These are phyloP conservation scores for Rhea pennata DNA, from an alignment of 2,113 vertebrate species.

Conservation along the genomic window DNA sequence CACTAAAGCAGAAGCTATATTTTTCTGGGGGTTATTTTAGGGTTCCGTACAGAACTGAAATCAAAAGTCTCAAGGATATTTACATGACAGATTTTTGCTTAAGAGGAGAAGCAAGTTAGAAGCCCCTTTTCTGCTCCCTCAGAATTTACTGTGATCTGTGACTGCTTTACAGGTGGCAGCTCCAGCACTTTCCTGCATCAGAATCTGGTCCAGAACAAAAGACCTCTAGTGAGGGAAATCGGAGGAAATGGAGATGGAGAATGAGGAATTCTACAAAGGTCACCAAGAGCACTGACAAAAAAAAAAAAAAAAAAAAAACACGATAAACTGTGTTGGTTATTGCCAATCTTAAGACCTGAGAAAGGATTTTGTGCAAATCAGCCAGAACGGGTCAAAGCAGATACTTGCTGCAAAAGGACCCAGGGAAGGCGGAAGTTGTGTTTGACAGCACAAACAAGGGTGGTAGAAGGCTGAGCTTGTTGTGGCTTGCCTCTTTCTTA, in stretches of 20 bases:
- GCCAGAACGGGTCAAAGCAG: neutral
- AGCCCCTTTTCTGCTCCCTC: neutral
- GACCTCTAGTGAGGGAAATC: neutral
- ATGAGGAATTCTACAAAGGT: neutral
- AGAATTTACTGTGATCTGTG: neutral
- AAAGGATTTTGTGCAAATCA: neutral
- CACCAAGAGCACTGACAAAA: neutral
- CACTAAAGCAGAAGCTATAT: slow-evolving; percentile 40
- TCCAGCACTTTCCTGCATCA: neutral
- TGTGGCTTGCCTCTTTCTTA: neutral
- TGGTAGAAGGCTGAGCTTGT: neutral
- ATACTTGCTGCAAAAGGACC: fast-evolving
- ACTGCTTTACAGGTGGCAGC: neutral
- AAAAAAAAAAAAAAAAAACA: neutral
- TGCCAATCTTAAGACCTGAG: neutral
- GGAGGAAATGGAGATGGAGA: neutral
- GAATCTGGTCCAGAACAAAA: neutral
- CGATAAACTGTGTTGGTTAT: neutral
- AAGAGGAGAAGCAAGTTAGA: neutral
- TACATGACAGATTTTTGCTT: neutral
- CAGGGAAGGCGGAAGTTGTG: neutral
- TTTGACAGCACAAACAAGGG: neutral
- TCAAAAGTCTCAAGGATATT: neutral
- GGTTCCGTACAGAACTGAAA: neutral
- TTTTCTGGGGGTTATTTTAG: slow-evolving; percentile 20